These are phyloP conservation scores for Lasius fuliginosus DNA, from an alignment of 2,888 invertebrate species.

Conservation along the genomic window DNA sequence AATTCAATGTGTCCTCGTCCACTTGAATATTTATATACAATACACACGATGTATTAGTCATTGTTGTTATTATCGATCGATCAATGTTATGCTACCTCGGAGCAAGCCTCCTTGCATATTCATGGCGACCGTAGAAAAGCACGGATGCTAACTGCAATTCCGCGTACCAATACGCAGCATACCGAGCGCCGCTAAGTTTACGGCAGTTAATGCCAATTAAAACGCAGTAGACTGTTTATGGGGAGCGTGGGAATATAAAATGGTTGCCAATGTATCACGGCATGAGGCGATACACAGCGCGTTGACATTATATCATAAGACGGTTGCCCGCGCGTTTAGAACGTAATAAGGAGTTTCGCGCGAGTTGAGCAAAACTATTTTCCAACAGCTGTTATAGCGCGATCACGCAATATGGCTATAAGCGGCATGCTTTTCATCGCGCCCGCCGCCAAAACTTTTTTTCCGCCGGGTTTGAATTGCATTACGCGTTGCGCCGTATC, in stretches of 20 bases:
- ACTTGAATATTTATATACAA: conserved; percentile 27
- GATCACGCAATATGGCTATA: conserved; percentile 79
- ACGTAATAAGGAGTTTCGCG: conserved; percentile 61
- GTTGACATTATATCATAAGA: conserved; percentile 46
- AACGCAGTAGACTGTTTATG: conserved; percentile 22
- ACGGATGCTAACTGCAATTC: conserved; percentile 13
- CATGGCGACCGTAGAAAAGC: conserved; percentile 22
- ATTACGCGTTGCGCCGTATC: conserved; percentile 71
- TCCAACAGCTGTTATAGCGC: conserved; percentile 71
- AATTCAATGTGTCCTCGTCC: conserved; percentile 13
- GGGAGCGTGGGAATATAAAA: conserved; percentile 3
- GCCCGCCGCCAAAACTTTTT: conserved; percentile 64
- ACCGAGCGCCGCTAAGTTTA: background rate
- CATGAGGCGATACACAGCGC: conserved; percentile 29
- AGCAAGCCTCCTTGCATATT: conserved; percentile 37
- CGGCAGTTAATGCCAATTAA: conserved; percentile 34
- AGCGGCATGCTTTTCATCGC: conserved; percentile 76
- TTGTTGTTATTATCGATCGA: conserved; percentile 35
- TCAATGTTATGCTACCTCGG: conserved; percentile 5
- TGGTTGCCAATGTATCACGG: conserved; percentile 28
- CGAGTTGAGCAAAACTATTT: conserved; percentile 69
- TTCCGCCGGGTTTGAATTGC: conserved; percentile 65
- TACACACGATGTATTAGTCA: conserved; percentile 29
- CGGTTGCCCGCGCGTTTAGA: conserved; percentile 40
- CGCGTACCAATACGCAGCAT: conserved; percentile 10